A percentile compares a stretch with the other conserved stretches of the same genome.
These are phyloP conservation scores for Plutella xylostella DNA, from an alignment of 2,888 invertebrate species.

Conservation along the genomic window DNA sequence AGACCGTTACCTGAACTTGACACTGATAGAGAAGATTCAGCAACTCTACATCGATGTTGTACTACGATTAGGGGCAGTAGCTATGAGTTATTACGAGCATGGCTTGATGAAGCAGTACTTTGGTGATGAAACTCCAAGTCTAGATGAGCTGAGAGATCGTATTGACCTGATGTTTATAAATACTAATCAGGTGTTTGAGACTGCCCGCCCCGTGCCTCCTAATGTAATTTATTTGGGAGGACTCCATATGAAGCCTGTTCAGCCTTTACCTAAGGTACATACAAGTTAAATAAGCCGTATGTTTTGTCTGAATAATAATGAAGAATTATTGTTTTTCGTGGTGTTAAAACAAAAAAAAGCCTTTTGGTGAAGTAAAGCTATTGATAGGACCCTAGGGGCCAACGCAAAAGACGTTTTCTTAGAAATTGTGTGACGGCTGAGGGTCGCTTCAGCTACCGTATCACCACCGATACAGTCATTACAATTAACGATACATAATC, in stretches of 20 bases:
- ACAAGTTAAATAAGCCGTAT: neutral
- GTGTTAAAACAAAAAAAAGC: too few relatives aligned
- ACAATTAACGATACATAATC: too few relatives aligned
- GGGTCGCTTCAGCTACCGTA: too few relatives aligned
- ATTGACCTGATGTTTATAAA: conserved; percentile 16
- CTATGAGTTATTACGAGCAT: too few relatives aligned
- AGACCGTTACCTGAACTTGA: neutral
- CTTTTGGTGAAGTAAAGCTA: too few relatives aligned
- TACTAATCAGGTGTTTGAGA: conserved; percentile 9
- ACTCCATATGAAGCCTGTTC: conserved; percentile 12
- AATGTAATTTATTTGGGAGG: conserved; percentile 12
- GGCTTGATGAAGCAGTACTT: conserved; percentile 9
- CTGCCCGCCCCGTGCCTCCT: conserved; percentile 14
- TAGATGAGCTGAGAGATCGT: conserved; percentile 8
- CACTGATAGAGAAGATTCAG: neutral
- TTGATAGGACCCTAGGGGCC: too few relatives aligned
- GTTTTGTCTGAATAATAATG: neutral
- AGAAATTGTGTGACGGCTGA: too few relatives aligned
- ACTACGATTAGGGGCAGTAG: too few relatives aligned
- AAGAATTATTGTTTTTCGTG: too few relatives aligned
- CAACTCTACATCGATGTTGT: neutral
- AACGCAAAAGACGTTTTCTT: too few relatives aligned
- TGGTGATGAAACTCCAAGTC: conserved; percentile 6
- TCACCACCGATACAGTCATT: too few relatives aligned
- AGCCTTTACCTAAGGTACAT: conserved; percentile 14